Evolutionary conservation across 2,113 vertebrate genomes (phyloP).

Genomic region (Dryoscopus gambensis): DNA sequence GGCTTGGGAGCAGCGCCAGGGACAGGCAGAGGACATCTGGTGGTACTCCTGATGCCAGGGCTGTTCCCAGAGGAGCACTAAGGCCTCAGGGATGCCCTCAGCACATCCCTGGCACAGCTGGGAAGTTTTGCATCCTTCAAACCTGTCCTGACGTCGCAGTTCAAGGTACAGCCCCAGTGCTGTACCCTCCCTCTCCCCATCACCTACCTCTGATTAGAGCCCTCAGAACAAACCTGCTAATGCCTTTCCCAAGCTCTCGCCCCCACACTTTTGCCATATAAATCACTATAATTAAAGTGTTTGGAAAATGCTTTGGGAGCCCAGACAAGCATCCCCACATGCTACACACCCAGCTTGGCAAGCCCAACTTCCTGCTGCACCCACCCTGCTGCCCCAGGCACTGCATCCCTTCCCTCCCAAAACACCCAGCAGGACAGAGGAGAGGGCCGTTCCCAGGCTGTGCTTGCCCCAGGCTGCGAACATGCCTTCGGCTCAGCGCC

Average conservation of each 20-base stretch:
- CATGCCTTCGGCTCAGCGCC: neutral
- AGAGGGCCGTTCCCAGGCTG: slow-evolving; percentile 28
- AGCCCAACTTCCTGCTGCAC: slow-evolving; percentile 49
- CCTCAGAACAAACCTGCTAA: slow-evolving; percentile 40
- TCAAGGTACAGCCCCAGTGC: neutral
- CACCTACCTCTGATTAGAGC: slow-evolving; percentile 31
- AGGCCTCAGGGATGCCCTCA: neutral
- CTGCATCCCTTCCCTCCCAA: slow-evolving; percentile 45
- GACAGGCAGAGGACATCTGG: rapidly evolving
- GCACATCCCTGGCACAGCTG: neutral
- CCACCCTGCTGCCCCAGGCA: neutral
- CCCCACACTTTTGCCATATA: slow-evolving; percentile 56
- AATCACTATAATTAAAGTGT: slow-evolving; percentile 64
- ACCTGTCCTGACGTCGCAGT: neutral
- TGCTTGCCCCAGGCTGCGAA: neutral
- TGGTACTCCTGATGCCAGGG: neutral
- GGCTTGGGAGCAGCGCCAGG: rapidly evolving
- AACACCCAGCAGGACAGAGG: neutral
- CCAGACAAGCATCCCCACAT: slow-evolving; percentile 59
- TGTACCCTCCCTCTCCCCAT: neutral
- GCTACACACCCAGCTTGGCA: slow-evolving; percentile 49
- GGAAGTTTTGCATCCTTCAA: neutral
- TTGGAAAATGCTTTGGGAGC: slow-evolving; percentile 55
- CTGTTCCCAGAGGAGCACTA: neutral
- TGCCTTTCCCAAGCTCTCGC: slow-evolving; percentile 60